A percentile compares a stretch with the other conserved stretches of the same genome.
Evolutionary conservation across 2,113 vertebrate genomes (phyloP).

Genomic region (Athene noctua): DNA sequence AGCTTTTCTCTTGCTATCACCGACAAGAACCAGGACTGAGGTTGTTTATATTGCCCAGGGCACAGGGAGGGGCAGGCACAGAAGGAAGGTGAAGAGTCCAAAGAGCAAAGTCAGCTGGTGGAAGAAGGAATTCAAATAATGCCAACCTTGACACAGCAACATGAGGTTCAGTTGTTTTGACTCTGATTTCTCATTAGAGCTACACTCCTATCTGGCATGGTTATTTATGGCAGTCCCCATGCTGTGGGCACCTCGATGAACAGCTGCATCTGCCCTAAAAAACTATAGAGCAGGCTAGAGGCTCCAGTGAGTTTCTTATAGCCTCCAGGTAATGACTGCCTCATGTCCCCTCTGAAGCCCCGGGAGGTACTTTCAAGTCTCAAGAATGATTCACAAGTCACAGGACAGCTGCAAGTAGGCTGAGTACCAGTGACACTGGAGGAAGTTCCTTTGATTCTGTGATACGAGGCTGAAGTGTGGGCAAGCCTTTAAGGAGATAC

Average conservation of each 20-base stretch:
- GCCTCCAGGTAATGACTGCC: not conserved
- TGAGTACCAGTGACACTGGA: not conserved
- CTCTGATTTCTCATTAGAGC: not conserved
- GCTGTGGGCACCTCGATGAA: not conserved
- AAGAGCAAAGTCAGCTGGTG: not conserved
- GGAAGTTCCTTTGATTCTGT: not conserved
- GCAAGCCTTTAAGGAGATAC: not conserved
- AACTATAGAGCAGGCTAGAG: not conserved
- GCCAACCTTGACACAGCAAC: not conserved
- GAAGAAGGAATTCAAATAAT: not conserved
- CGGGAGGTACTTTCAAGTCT: not conserved
- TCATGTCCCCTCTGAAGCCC: not conserved
- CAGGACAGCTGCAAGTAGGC: accelerated
- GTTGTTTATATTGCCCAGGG: not conserved
- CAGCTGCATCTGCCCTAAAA: not conserved
- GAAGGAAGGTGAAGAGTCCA: not conserved
- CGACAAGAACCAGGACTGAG: not conserved
- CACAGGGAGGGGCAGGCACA: not conserved
- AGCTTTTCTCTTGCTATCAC: not conserved
- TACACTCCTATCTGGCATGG: not conserved
- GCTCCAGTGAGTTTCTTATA: not conserved
- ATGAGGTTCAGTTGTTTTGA: not conserved
- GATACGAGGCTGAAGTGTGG: not conserved
- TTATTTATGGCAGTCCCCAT: not conserved
- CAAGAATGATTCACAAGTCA: not conserved